Percentiles rank a stretch among this genome's conserved stretches.
phyloP scores from a whole-genome alignment of 2,797 vertebrate species.

The Cuniculus paca region DNA sequence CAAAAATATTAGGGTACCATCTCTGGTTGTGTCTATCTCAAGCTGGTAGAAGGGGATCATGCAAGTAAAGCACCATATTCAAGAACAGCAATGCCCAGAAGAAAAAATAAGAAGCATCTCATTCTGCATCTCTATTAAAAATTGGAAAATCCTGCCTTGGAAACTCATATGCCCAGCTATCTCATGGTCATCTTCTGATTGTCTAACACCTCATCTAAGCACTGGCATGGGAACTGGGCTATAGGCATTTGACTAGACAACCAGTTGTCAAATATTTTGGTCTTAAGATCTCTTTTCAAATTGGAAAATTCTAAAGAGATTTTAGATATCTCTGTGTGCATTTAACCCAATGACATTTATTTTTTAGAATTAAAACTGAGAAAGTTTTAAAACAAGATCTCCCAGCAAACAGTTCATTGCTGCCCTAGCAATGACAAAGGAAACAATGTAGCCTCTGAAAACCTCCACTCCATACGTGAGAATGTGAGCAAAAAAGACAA shows the following conservation, averaged over 20 bases:
- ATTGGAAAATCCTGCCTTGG: not conserved
- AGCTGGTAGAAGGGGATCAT: accelerated
- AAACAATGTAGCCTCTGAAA: not conserved
- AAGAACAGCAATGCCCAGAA: not conserved
- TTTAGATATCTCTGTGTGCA: not conserved
- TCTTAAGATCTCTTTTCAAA: not conserved
- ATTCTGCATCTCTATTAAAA: not conserved
- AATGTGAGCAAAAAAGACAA: not conserved
- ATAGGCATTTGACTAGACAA: not conserved
- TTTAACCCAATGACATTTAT: not conserved
- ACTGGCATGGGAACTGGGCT: not conserved
- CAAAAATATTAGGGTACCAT: not conserved
- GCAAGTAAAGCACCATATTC: not conserved
- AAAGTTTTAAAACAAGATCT: not conserved
- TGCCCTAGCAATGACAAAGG: not conserved
- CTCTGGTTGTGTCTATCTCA: not conserved
- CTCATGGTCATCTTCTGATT: not conserved
- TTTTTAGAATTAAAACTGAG: not conserved
- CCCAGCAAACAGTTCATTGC: not conserved
- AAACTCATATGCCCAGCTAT: not conserved
- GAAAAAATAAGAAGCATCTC: not conserved
- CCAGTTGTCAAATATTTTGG: not conserved
- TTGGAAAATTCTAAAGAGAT: not conserved
- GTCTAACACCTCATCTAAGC: not conserved
- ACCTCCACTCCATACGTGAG: not conserved